A percentile compares a stretch with the other conserved stretches of the same genome.
Conservation (phyloP, 2,797 vertebrate species). For the Simalia tracyae region DNA sequence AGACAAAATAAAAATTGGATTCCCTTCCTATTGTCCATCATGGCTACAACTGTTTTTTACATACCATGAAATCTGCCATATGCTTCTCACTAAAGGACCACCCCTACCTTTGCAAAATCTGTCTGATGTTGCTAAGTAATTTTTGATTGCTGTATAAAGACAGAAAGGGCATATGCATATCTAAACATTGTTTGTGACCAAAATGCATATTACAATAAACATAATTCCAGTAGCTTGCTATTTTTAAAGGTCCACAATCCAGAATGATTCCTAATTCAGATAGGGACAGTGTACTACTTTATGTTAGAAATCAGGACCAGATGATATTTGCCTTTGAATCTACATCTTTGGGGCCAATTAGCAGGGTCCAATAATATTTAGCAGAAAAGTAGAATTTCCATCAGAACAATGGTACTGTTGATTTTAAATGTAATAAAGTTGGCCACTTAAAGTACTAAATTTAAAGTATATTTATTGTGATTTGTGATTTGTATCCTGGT, state of each 20-base stretch:
- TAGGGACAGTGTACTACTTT: background rate
- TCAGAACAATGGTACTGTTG: too few species aligned
- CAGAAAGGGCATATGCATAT: background rate
- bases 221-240: background rate
- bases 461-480: too few species aligned
- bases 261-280: background rate
- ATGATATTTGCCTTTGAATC: background rate
- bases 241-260: background rate
- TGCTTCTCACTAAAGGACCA: background rate
- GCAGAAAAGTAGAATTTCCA: background rate
- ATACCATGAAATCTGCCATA: background rate
- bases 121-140: background rate
- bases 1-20: background rate
- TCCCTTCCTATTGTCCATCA: background rate
- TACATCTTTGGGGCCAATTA: too few species aligned
- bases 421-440: too few species aligned
- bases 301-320: background rate
- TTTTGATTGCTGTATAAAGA: background rate
- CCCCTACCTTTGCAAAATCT: background rate
- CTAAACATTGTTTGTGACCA: background rate
- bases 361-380: background rate
- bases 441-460: too few species aligned
- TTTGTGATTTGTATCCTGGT: too few species aligned
- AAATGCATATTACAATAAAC: background rate
- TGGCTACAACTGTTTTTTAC: background rate